Evolutionary conservation across 2,113 vertebrate species (phyloP), one percentile per base, ranked within the genome.

Genomic region (Aramus guarauna): DNA sequence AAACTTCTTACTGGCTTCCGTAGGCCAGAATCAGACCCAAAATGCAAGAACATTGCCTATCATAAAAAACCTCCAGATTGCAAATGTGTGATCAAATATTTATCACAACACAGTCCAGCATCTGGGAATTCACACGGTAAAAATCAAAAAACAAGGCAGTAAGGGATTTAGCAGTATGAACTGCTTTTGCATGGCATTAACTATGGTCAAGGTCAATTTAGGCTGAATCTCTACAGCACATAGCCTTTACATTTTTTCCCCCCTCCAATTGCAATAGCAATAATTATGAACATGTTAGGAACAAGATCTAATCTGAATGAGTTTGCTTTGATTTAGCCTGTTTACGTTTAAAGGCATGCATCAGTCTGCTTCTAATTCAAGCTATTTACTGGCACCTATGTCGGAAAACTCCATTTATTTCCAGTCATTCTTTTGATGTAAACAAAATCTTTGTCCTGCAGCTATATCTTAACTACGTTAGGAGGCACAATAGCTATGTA

Each of bases 231-330:
- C 72, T 75, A 60, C 27, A 56, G 76, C 32, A 32, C 47, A 56
- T 52, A 60, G 62, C 43, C 50, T 53, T 92, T 66, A 92, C 12
- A 15, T 19, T 41, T 71, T 85, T 85, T 73, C 48, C 47, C 39
- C 22, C 48, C 18, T 64, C n/a, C 76, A 76, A 84, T 1, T 91
- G 56, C 91, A 89, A 64, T 67, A 95, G 66, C 72, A 92, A 60
- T 93, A 83, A 95, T 91, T 92, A 85, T 41, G 72, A 94, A 90
- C 55, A 59, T n/a, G 18, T 85, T 93, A 96, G 94, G 90, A 97
- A 84, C 21, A 68, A 79, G 63, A 69, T 83, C 80, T 87, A 85
- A 72, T 90, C 79, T 72, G 87, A 96, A 95, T 20, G 29, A 41
- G 41, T 60, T 88, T 95, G 15, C 41, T 95, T 76, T 82, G 47